These are phyloP conservation scores for Oryzaephilus surinamensis DNA, from an alignment of 1,140 invertebrate genomes.

Conservation along the genomic window DNA sequence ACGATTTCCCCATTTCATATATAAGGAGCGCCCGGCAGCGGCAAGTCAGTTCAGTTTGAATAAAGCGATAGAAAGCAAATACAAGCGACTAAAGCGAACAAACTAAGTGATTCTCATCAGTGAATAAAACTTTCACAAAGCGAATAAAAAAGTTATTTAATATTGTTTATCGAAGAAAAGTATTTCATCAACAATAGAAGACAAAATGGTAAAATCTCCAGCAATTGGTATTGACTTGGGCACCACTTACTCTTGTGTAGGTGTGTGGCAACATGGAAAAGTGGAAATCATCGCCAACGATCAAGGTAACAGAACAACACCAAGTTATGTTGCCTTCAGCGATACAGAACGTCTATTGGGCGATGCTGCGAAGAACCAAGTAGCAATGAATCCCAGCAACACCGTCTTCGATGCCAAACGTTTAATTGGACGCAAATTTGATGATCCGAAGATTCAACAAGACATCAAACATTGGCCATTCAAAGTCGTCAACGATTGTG, in stretches of 20 bases:
- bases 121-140: constrained; percentile 4
- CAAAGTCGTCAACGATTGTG: constrained; percentile 51
- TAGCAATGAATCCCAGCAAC: constrained; percentile 75
- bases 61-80: no score
- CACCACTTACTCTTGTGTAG: constrained; percentile 75
- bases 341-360: constrained; percentile 65
- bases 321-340: constrained; percentile 80
- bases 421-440: constrained; percentile 49
- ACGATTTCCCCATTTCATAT: constrained; percentile 5
- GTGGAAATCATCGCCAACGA: constrained; percentile 92
- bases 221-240: no score
- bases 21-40: constrained; percentile 9
- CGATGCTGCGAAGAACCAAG: constrained; percentile 45
- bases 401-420: constrained; percentile 61
- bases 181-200: not conserved
- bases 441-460: constrained; percentile 56
- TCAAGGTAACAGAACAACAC: constrained; percentile 86
- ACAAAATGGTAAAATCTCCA: constrained; percentile 24
- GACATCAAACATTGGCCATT: constrained; percentile 70
- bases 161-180: constrained; percentile 1
- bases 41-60: constrained; percentile 6
- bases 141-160: constrained; percentile 6
- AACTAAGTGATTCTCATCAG: constrained; percentile 6
- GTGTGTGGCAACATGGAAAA: constrained; percentile 76
- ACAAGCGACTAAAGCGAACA: constrained; percentile 1